These are phyloP conservation scores for Pogonomyrmex californicus DNA, from an alignment of 1,140 invertebrate genomes.

Conservation along the genomic window DNA sequence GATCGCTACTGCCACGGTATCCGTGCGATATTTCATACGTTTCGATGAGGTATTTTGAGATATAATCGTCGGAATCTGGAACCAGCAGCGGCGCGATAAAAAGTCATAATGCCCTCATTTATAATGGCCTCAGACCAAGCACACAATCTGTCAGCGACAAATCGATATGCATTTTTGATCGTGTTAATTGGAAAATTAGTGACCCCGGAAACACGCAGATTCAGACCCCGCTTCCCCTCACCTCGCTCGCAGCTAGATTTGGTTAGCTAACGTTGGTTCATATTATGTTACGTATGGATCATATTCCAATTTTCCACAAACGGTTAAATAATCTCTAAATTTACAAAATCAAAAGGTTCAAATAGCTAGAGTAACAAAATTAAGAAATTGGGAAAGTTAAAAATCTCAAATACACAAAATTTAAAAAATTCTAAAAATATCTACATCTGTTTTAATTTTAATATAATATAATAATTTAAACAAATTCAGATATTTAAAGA, in stretches of 20 bases:
- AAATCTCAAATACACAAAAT: not conserved
- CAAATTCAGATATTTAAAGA: not conserved
- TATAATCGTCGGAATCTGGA: slow-evolving; percentile 68
- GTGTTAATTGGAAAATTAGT: slow-evolving; percentile 30
- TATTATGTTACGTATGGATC: slow-evolving; percentile 28
- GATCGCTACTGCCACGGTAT: slow-evolving; percentile 55
- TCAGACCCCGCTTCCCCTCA: slow-evolving; percentile 18
- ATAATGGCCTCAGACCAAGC: slow-evolving; percentile 34
- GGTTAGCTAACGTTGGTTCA: slow-evolving; percentile 17
- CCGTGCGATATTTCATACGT: slow-evolving; percentile 63
- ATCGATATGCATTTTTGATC: slow-evolving; percentile 56
- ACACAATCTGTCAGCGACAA: slow-evolving; percentile 29
- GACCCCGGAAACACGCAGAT: slow-evolving; percentile 23
- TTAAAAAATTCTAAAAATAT: not conserved
- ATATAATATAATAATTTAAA: not conserved
- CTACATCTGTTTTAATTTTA: not conserved
- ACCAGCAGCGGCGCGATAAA: slow-evolving; percentile 55
- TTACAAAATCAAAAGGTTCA: not conserved
- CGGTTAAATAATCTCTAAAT: not conserved
- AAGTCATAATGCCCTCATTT: slow-evolving; percentile 61
- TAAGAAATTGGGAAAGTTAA: not conserved
- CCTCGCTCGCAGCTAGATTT: not conserved
- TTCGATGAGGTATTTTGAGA: slow-evolving; percentile 57
- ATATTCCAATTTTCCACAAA: not conserved
- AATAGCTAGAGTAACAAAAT: not conserved